phyloP scores from a whole-genome alignment of 2,113 vertebrate species.

The Sylvilagus bachmani region DNA sequence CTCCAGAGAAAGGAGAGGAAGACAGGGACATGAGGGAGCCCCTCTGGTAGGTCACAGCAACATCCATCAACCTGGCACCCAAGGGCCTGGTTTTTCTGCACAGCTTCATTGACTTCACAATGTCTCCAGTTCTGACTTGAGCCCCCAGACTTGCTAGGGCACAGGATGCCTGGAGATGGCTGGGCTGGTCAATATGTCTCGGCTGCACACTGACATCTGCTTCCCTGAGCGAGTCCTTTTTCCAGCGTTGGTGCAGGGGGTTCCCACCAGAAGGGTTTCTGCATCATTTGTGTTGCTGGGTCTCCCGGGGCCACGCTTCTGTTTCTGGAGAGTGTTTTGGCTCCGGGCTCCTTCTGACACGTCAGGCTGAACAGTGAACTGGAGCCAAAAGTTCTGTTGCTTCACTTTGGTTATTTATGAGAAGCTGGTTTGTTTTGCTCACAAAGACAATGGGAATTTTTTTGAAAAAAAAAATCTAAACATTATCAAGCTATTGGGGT shows the following conservation, averaged over 20 bases:
- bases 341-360: constrained; percentile 67
- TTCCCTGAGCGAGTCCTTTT: constrained; percentile 53
- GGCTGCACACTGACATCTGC: not conserved
- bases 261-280: constrained; percentile 76
- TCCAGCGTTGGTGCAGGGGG: constrained; percentile 49
- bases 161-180: not conserved
- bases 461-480: constrained; percentile 52
- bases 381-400: constrained; percentile 78
- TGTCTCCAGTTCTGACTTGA: not conserved
- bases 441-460: constrained; percentile 74
- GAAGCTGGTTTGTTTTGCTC: constrained; percentile 76
- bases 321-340: constrained; percentile 73
- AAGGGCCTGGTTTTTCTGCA: not conserved
- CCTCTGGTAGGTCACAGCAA: not conserved
- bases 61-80: not conserved
- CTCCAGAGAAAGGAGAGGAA: not conserved
- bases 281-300: constrained; percentile 74
- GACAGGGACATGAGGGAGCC: not conserved
- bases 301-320: constrained; percentile 75
- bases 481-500: constrained; percentile 47
- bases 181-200: not conserved
- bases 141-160: not conserved
- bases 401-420: constrained; percentile 78
- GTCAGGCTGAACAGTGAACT: constrained; percentile 76
- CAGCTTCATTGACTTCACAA: not conserved